Evolutionary conservation across 2,113 vertebrate species (phyloP).

Genomic region (Abramis brama): DNA sequence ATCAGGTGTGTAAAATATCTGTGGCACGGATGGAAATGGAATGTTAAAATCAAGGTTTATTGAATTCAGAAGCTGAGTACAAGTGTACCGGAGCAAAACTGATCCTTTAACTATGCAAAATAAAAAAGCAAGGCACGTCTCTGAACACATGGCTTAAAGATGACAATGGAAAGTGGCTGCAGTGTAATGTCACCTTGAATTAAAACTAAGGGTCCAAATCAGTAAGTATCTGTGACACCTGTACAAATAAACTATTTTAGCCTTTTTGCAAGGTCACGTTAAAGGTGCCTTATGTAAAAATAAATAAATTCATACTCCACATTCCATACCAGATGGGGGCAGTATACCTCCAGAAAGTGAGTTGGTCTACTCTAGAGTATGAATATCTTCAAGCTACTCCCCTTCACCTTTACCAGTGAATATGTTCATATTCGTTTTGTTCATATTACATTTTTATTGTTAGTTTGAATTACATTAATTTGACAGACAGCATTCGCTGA

Average conservation of each 20-base stretch:
- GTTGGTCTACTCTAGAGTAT: too few species aligned
- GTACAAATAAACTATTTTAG: background rate
- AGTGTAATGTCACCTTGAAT: slow-evolving; percentile 35
- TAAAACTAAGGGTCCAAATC: slow-evolving; percentile 18
- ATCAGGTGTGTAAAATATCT: slow-evolving; percentile 26
- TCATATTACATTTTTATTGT: too few species aligned
- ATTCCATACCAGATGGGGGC: too few species aligned
- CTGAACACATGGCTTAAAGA: slow-evolving; percentile 26
- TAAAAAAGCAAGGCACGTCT: slow-evolving; percentile 7
- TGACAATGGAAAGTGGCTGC: slow-evolving; percentile 5
- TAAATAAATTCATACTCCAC: too few species aligned
- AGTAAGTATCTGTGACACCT: background rate
- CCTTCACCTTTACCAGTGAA: too few species aligned
- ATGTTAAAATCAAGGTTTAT: background rate
- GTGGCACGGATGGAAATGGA: background rate
- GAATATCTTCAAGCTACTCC: too few species aligned
- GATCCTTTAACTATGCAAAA: background rate
- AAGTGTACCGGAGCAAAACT: background rate
- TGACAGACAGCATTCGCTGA: too few species aligned
- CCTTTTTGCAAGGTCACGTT: background rate
- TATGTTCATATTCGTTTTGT: too few species aligned
- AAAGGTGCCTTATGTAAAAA: too few species aligned
- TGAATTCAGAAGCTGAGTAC: slow-evolving; percentile 1
- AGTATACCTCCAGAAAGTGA: too few species aligned
- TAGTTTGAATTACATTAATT: too few species aligned